phyloP scores from a whole-genome alignment of 2,113 vertebrate genomes.

The Podiceps cristatus region DNA sequence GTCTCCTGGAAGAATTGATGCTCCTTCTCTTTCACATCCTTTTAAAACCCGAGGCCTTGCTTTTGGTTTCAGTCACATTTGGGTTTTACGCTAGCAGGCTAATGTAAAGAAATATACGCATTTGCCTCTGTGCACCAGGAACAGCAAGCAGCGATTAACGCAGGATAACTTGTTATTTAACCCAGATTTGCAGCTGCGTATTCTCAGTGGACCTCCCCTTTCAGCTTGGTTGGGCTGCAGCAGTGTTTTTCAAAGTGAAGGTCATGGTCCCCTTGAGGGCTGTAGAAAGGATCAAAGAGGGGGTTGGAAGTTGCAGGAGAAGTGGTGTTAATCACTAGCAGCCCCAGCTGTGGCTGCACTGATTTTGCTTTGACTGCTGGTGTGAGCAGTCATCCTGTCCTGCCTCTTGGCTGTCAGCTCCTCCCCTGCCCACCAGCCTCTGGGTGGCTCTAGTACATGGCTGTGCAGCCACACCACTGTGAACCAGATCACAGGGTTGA shows the following conservation, averaged over 20 bases:
- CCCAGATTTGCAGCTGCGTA: not conserved
- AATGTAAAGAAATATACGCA: not conserved
- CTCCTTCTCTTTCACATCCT: not conserved
- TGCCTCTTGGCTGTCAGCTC: not conserved
- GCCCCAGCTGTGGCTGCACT: not conserved
- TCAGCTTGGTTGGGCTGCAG: not conserved
- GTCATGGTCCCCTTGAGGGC: not conserved
- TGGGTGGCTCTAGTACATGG: rapidly evolving
- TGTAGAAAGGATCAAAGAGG: not conserved
- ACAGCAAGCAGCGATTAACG: not conserved
- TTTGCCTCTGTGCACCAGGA: not conserved
- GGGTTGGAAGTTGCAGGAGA: not conserved
- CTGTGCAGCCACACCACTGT: not conserved
- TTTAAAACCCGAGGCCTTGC: not conserved
- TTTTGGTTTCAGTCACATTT: not conserved
- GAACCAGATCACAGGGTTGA: rapidly evolving
- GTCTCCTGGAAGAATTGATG: too few species aligned
- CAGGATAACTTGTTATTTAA: not conserved
- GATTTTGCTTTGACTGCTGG: not conserved
- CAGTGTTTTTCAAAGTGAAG: not conserved
- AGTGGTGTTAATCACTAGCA: not conserved
- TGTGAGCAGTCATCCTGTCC: not conserved
- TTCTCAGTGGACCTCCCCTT: not conserved
- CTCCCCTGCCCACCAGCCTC: not conserved
- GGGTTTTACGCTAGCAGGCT: not conserved